Base-by-base conservation (phyloP, 2,888 invertebrate genomes). In the Bugula neritina region DNA sequence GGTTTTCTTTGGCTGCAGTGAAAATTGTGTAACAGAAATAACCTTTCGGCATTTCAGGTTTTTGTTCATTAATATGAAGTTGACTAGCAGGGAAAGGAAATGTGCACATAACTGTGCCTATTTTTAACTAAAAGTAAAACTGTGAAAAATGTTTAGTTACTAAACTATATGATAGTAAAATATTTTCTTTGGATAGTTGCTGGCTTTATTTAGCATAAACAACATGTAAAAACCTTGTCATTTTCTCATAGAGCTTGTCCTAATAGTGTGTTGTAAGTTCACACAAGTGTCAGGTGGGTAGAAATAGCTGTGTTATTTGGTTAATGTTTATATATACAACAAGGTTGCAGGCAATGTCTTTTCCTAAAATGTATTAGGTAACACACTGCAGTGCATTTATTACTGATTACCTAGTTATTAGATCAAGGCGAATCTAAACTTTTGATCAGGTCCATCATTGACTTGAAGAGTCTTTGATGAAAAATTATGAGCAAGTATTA, bases 211-310 rank as follows among this genome's bases (percentile, higher is more conserved):
- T 63, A 63, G 63, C 31, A 63, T 63, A 63, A 63, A 63, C 63
- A 63, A 63, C 63, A 31, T 63, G 63, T 27, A 34, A 63, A 27
- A 29, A 27, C 31, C 31, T 27, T 63, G 31, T 63, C 63, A 27
- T 27, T 63, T 63, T 63, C 63, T 63, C 63, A 63, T 63, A 17
- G 25, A 27, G 27, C 31, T 63, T 21, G 34, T 17, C 43, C n/a
- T 43, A 43, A 63, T 21, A 34, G 63, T 5, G 5, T 25, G 27
- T 63, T 17, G 10, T 63, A 31, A 25, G 63, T 63, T 63, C 63
- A 63, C 63, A 63, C 63, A 63, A 63, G 63, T 63, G 63, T 63
- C 63, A 63, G 27, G 31, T n/a, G 17, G 34, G 63, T 31, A 63
- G 27, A 63, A 63, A 63, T 63, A 63, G 63, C 27, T 10, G 5